Conservation (phyloP, 2,797 vertebrate genomes). For the Poecilia velifera region DNA sequence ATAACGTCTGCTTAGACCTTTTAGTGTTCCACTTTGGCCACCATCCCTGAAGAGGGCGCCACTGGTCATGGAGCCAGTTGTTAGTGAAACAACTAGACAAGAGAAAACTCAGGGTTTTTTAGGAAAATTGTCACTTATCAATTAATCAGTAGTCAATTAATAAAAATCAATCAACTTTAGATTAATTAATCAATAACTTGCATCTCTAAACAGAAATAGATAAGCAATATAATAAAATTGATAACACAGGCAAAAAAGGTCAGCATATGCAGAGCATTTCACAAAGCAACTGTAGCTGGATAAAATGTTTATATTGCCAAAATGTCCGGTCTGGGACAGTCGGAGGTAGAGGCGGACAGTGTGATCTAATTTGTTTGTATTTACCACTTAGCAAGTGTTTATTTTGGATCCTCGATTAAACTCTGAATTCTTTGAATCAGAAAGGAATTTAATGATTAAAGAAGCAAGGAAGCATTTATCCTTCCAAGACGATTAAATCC, state of each 20-base stretch:
- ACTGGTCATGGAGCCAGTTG: too few species aligned
- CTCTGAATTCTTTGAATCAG: neutral
- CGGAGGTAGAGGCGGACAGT: neutral
- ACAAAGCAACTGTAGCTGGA: neutral
- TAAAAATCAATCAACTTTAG: too few species aligned
- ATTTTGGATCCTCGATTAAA: neutral
- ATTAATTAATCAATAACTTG: too few species aligned
- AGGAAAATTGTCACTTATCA: too few species aligned
- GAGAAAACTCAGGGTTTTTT: too few species aligned
- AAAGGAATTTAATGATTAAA: neutral
- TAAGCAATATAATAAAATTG: neutral
- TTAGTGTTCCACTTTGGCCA: too few species aligned
- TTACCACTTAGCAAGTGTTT: slow-evolving; percentile 1
- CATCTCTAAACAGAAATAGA: too few species aligned
- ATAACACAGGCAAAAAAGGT: neutral
- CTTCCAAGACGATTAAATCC: slow-evolving; percentile 6
- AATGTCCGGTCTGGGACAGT: neutral
- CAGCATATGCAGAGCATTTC: neutral
- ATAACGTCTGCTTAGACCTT: too few species aligned
- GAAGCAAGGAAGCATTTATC: neutral
- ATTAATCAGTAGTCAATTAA: too few species aligned
- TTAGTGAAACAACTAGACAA: too few species aligned
- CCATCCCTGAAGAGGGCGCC: too few species aligned
- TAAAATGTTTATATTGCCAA: neutral
- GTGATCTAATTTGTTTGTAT: neutral